Evolutionary conservation across 1,140 invertebrate species (phyloP), one percentile per base, ranked within the genome.

Genomic region (Anastatus disparis): DNA sequence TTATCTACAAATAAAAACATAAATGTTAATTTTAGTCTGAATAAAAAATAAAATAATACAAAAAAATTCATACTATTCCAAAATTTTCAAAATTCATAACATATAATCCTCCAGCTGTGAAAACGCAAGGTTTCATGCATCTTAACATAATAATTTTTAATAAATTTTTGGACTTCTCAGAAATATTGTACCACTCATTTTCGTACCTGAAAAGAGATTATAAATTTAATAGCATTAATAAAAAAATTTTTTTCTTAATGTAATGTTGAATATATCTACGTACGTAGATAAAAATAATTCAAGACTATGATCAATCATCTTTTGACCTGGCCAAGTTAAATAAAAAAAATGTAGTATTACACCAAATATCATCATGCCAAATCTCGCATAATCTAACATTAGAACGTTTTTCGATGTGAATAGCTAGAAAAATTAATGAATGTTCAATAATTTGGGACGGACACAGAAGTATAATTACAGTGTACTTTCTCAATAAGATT

Each of bases 41-140:
- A n/a, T n/a, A n/a, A n/a, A n/a, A 10, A 6, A 35, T 35, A 35
- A 35, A 35, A 10, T 6, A 35, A 6, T 35, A n/a, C n/a, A n/a
- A n/a, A n/a, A n/a, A n/a, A n/a, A n/a, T n/a, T n/a, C 4, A 35
- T 35, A 35, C 31, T 6, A 10, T 6, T 35, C 31, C 31, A 20
- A 35, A 56, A 26, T 56, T 56, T 20, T 20, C 4, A 20, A 56
- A 38, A 38, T 38, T 56, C 53, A 56, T 56, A 8, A 56, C 22
- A 29, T 35, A 56, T 3, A 56, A 12, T 56, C 53, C 53, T 35
- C 53, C 53, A 9, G 53, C 53, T 17, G 53, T 56, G 10, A 56
- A 8, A 2, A 35, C 1, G 26, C 53, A 56, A 15, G 53, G 53
- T 2, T 38, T 17, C 2, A 15, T 27, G 10, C 29, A 56, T 38